Percentiles rank a stretch among this genome's conserved stretches.
Conservation (phyloP, 1,140 invertebrate species). For the Halictus rubicundus region DNA sequence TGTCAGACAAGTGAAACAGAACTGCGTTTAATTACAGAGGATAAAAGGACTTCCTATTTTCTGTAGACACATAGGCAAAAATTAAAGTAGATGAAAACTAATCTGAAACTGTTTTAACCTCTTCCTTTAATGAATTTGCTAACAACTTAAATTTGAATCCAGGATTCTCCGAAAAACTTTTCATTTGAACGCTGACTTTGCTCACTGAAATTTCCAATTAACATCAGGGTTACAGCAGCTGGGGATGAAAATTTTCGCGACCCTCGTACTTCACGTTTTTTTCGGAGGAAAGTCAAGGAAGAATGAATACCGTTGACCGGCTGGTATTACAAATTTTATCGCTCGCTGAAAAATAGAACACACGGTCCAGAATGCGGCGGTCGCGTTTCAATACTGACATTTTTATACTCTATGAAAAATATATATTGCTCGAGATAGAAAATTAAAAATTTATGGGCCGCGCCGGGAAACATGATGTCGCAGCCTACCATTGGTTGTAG, state of each 20-base stretch:
- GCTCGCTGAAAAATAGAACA: neutral
- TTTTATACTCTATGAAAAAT: neutral
- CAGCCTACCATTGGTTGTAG: neutral
- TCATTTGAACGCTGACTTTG: no score
- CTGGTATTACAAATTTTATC: constrained; percentile 20
- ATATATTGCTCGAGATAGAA: neutral
- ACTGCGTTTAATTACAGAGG: no score
- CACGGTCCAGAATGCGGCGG: neutral
- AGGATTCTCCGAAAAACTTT: no score
- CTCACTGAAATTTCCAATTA: no score
- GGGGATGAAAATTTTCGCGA: neutral
- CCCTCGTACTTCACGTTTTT: neutral
- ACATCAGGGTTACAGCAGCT: no score
- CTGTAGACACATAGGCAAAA: no score
- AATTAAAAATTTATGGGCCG: constrained; percentile 11
- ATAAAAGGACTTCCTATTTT: no score
- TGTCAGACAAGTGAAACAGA: no score
- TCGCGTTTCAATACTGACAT: neutral
- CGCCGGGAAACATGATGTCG: neutral
- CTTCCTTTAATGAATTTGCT: no score
- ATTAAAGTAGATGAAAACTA: no score
- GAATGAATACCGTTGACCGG: constrained; percentile 5
- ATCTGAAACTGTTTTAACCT: no score
- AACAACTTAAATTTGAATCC: no score
- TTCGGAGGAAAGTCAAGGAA: neutral